Percentiles rank a stretch among this genome's conserved stretches.
Evolutionary conservation across 2,888 invertebrate genomes (phyloP).

Genomic region (Thelaira solivaga): DNA sequence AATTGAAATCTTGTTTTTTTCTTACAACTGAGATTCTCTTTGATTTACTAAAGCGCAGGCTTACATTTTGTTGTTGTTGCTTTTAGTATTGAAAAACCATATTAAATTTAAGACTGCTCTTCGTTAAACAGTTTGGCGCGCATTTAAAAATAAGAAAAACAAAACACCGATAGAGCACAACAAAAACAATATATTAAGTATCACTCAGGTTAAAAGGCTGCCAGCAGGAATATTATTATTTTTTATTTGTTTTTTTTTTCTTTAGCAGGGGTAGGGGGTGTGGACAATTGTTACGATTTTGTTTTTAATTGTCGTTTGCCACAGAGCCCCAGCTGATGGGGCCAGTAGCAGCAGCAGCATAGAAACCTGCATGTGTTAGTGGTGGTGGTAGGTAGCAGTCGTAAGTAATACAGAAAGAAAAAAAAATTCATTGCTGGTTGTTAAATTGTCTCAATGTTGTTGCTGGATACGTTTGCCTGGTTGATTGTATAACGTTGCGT

Average conservation of each 20-base stretch:
- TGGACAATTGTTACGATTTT: conserved; percentile 59
- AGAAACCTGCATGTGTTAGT: neutral
- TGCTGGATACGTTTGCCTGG: conserved; percentile 23
- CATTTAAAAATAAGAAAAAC: conserved; percentile 52
- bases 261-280: conserved; percentile 50
- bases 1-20: neutral
- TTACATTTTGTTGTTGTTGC: conserved; percentile 40
- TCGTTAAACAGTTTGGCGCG: conserved; percentile 58
- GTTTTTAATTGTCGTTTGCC: conserved; percentile 37
- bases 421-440: conserved; percentile 22
- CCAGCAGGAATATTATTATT: neutral
- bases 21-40: conserved; percentile 5
- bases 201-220: neutral
- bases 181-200: conserved; percentile 3
- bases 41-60: conserved; percentile 42
- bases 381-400: conserved; percentile 17
- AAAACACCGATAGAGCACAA: conserved; percentile 7
- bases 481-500: conserved; percentile 57
- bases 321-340: neutral
- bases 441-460: conserved; percentile 41
- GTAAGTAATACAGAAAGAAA: too few species aligned
- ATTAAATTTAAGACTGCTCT: conserved; percentile 26
- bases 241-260: too few species aligned
- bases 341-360: neutral
- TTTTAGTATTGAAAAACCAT: neutral